Evolutionary conservation across 2,113 vertebrate species (phyloP).

Genomic region (Ictidomys tridecemlineatus): DNA sequence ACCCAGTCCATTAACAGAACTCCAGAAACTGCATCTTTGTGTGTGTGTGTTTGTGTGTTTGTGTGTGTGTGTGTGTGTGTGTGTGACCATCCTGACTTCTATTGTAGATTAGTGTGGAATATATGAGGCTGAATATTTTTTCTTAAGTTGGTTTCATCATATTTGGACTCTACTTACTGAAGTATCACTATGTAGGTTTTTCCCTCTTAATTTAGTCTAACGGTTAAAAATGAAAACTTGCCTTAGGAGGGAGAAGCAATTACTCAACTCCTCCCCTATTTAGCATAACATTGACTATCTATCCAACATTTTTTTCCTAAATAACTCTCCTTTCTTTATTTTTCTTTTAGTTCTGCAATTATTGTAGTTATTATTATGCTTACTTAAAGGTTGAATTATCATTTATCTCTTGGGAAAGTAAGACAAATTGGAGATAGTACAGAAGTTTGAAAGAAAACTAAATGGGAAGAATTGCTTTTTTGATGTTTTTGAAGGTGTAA

Average conservation of each 20-base stretch:
- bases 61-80: no score
- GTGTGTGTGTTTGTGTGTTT: not conserved
- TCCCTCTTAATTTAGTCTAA: conserved; percentile 36
- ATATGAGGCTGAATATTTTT: not conserved
- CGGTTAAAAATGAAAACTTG: not conserved
- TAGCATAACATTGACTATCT: not conserved
- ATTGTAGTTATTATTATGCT: not conserved
- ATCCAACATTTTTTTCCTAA: not conserved
- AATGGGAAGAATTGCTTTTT: conserved; percentile 26
- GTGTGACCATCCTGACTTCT: not conserved
- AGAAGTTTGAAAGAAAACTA: conserved; percentile 13
- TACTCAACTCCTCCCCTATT: not conserved
- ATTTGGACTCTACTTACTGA: not conserved
- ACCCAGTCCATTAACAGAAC: not conserved
- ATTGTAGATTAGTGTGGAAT: not conserved
- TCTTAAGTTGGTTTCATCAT: not conserved
- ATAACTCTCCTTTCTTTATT: not conserved
- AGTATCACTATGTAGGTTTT: not conserved
- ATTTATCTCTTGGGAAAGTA: not conserved
- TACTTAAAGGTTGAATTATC: conserved; percentile 5
- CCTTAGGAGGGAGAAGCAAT: not conserved
- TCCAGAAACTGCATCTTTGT: not conserved
- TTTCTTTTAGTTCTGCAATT: not conserved
- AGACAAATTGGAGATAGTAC: not conserved
- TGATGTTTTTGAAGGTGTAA: conserved; percentile 8